Conservation (phyloP, 2,113 vertebrate genomes). For the Channa argus region DNA sequence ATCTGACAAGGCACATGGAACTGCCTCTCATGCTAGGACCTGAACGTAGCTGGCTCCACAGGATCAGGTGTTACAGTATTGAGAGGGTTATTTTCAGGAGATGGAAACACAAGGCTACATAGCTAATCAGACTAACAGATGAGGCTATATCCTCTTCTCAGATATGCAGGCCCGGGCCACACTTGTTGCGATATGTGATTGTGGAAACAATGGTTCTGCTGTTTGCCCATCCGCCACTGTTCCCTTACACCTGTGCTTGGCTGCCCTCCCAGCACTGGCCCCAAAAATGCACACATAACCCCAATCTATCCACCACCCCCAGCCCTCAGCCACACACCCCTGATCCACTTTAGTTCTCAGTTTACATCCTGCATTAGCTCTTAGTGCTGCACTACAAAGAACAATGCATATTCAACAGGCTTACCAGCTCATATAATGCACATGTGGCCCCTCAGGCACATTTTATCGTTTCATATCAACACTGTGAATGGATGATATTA, state of each 20-base stretch:
- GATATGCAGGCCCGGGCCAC: constrained; percentile 65
- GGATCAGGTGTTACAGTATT: constrained; percentile 48
- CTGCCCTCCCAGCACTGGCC: constrained; percentile 50
- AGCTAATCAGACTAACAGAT: constrained; percentile 69
- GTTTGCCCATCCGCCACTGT: constrained; percentile 65
- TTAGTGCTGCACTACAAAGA: constrained; percentile 68
- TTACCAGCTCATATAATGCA: constrained; percentile 35
- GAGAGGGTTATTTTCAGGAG: constrained; percentile 12
- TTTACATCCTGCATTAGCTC: constrained; percentile 69
- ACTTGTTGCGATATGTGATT: constrained; percentile 54
- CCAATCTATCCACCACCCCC: constrained; percentile 22
- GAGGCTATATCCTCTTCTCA: constrained; percentile 61
- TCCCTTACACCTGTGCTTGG: constrained; percentile 83
- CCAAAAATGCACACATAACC: constrained; percentile 37
- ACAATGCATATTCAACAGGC: constrained; percentile 73
- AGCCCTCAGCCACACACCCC: constrained; percentile 34
- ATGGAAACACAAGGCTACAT: constrained; percentile 29
- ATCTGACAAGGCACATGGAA: constrained; percentile 47
- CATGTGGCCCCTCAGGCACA: constrained; percentile 37
- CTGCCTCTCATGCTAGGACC: constrained; percentile 43
- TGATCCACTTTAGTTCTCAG: constrained; percentile 70
- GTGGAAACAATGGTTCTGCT: constrained; percentile 79
- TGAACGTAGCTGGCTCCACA: constrained; percentile 34
- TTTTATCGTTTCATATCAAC: constrained; percentile 59
- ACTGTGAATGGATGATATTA: constrained; percentile 24